Evolutionary conservation across 2,888 invertebrate genomes (phyloP).

Genomic region (Frankliniella fusca): DNA sequence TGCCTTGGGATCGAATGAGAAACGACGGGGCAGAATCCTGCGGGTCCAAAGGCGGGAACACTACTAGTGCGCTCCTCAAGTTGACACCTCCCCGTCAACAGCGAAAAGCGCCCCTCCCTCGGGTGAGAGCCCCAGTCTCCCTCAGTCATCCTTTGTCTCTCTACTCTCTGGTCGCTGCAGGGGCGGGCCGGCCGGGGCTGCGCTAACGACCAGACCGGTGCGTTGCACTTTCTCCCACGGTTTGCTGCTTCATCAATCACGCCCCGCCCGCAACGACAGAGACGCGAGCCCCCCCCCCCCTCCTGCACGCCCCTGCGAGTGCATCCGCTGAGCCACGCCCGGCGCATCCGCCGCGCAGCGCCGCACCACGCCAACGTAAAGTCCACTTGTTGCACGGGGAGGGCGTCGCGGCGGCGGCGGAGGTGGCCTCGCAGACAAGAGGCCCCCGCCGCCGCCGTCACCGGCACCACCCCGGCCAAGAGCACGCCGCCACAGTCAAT

Average conservation of each 20-base stretch:
- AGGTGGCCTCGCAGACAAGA: not conserved
- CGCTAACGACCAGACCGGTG: not conserved
- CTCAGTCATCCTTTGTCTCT: not conserved
- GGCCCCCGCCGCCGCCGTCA: not conserved
- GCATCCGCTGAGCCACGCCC: not conserved
- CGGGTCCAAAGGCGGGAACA: no score
- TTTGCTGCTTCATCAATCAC: slow-evolving; percentile 13
- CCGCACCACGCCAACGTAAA: not conserved
- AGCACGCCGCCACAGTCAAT: not conserved
- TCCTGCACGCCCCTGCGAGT: not conserved
- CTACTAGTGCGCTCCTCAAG: no score
- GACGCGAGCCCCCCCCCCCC: not conserved
- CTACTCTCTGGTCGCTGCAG: no score
- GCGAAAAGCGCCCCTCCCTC: not conserved
- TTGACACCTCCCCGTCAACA: no score
- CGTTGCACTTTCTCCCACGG: slow-evolving; percentile 7
- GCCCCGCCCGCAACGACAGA: not conserved
- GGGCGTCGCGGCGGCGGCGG: not conserved
- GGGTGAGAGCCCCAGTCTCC: not conserved
- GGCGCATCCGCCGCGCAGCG: not conserved
- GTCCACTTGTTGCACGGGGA: not conserved
- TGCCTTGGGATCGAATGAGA: no score
- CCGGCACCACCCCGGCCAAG: not conserved
- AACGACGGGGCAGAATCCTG: no score
- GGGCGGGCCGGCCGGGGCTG: no score